phyloP scores from a whole-genome alignment of 1,140 invertebrate genomes.

The Oedothorax gibbosus region DNA sequence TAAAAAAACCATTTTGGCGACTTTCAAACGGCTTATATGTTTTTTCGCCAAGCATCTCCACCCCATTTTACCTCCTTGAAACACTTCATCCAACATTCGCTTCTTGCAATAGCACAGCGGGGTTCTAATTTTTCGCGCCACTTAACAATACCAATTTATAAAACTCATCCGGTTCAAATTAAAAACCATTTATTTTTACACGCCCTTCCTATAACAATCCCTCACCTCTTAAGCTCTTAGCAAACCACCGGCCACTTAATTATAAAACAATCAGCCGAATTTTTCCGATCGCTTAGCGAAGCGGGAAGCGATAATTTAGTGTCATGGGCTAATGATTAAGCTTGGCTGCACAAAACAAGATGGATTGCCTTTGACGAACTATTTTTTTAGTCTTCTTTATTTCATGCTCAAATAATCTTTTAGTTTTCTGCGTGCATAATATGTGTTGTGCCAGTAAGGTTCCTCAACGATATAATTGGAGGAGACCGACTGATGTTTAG shows the following conservation, averaged over 20 bases:
- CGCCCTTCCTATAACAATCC: not conserved
- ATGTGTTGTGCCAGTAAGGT: constrained; percentile 12
- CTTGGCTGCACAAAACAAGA: constrained; percentile 36
- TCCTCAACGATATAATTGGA: too few species aligned
- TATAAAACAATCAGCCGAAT: constrained; percentile 51
- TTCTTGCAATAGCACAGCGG: not conserved
- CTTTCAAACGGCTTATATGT: too few species aligned
- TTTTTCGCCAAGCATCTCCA: not conserved
- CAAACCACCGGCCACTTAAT: constrained; percentile 39
- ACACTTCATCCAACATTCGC: not conserved
- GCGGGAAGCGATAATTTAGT: constrained; percentile 39
- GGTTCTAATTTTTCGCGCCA: constrained; percentile 34
- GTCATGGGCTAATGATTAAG: constrained; percentile 42
- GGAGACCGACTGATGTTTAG: too few species aligned
- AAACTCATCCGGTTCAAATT: constrained; percentile 23
- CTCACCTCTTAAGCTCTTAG: constrained; percentile 30
- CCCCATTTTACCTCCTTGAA: not conserved
- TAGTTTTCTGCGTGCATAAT: constrained; percentile 35
- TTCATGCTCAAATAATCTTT: constrained; percentile 4
- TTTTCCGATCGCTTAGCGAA: constrained; percentile 44
- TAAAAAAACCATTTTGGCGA: too few species aligned
- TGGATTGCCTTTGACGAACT: constrained; percentile 22
- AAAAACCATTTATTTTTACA: constrained; percentile 35
- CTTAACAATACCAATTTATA: constrained; percentile 34
- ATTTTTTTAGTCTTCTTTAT: not conserved